Conservation (phyloP, 1,140 invertebrate species). For the Drosophila orena region DNA sequence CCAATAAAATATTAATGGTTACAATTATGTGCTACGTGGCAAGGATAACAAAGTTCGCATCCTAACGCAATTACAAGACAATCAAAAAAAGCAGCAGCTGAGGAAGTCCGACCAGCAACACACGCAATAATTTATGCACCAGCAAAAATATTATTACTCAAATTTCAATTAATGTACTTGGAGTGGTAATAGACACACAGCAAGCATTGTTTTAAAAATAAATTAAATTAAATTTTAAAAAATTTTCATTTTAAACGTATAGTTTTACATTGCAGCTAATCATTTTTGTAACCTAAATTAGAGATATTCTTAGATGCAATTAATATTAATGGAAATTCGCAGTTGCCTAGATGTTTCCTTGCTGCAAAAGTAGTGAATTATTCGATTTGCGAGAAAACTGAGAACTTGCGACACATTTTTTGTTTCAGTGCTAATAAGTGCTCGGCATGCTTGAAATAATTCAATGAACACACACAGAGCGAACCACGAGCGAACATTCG, state of each 20-base stretch:
- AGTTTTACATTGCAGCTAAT: too few species aligned
- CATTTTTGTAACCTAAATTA: not conserved
- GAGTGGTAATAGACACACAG: too few species aligned
- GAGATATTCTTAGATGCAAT: not conserved
- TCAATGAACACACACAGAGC: constrained; percentile 41
- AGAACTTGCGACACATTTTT: not conserved
- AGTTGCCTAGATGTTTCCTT: not conserved
- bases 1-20: constrained; percentile 80
- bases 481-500: constrained; percentile 25
- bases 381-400: too few species aligned
- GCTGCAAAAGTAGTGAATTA: not conserved
- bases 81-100: constrained; percentile 61
- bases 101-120: constrained; percentile 31
- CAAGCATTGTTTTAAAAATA: too few species aligned
- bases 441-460: constrained; percentile 51
- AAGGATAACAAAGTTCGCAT: constrained; percentile 55
- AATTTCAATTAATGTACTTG: too few species aligned
- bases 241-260: too few species aligned
- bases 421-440: constrained; percentile 40
- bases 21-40: constrained; percentile 74
- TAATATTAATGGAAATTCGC: not conserved
- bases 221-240: too few species aligned
- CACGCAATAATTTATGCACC: constrained; percentile 28
- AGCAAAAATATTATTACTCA: constrained; percentile 13
- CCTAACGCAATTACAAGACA: constrained; percentile 76